Percentiles rank a stretch among this genome's conserved stretches.
phyloP scores from a whole-genome alignment of 2,888 invertebrate genomes.

The Sturmia bella region DNA sequence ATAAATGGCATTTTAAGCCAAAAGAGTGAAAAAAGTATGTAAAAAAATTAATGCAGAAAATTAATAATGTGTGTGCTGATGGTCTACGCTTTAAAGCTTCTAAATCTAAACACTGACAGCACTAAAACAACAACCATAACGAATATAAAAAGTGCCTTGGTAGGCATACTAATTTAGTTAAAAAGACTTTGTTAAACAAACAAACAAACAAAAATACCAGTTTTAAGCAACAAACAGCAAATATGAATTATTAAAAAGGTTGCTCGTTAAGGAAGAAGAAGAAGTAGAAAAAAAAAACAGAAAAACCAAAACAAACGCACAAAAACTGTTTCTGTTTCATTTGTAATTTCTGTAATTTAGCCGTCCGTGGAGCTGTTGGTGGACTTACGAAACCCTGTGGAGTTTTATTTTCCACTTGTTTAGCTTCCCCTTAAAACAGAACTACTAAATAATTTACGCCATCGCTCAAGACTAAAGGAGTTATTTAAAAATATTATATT shows the following conservation, averaged over 20 bases:
- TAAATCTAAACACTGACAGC: conserved; percentile 58
- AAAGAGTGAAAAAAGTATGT: conserved; percentile 4
- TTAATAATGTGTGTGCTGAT: conserved; percentile 59
- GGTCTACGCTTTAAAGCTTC: conserved; percentile 52
- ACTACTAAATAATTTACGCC: conserved; percentile 62
- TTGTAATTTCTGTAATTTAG: conserved; percentile 42
- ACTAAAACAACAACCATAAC: conserved; percentile 37
- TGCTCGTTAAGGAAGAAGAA: background rate
- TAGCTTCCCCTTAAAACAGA: conserved; percentile 17
- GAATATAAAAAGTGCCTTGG: conserved; percentile 49
- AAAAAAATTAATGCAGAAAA: conserved; percentile 68
- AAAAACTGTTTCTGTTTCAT: conserved; percentile 20
- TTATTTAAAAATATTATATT: conserved; percentile 30
- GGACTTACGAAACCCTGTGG: conserved; percentile 46
- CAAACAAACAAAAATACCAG: background rate
- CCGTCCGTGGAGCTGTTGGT: conserved; percentile 7
- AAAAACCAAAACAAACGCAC: too few relatives aligned
- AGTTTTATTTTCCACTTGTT: conserved; percentile 10
- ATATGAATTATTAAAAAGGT: conserved; percentile 69
- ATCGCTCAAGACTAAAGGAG: conserved; percentile 30
- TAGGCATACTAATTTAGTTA: conserved; percentile 67
- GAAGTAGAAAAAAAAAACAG: too few relatives aligned
- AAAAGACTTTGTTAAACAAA: conserved; percentile 22
- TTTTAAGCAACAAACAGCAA: conserved; percentile 39
- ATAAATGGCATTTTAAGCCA: conserved; percentile 60